A percentile compares a stretch with the other conserved stretches of the same genome.
Conservation (phyloP, 2,797 vertebrate genomes). For the Dryobates pubescens region DNA sequence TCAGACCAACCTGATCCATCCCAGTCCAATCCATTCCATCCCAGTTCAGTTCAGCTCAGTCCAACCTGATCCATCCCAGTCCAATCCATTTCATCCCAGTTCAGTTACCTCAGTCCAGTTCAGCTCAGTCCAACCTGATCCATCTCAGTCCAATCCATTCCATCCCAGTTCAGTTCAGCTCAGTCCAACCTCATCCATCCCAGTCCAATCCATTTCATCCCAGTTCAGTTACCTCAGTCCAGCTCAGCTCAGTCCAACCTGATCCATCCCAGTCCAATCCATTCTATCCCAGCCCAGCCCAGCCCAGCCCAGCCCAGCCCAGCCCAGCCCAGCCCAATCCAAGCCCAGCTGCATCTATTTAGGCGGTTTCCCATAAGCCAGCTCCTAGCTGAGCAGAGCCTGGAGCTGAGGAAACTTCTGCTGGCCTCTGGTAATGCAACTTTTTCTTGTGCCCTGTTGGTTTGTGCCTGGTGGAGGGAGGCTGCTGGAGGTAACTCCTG, state of each 20-base stretch:
- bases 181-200: no score
- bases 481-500: fast-evolving
- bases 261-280: neutral
- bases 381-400: fast-evolving
- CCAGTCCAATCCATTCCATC: neutral
- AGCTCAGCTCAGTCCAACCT: no score
- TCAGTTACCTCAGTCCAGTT: neutral
- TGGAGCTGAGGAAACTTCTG: neutral
- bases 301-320: neutral
- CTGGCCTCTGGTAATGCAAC: fast-evolving
- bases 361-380: fast-evolving
- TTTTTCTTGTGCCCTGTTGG: fast-evolving
- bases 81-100: neutral
- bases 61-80: no score
- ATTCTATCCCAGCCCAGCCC: neutral
- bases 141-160: no score
- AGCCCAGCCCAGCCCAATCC: no score
- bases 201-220: no score
- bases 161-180: neutral
- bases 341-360: neutral
- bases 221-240: no score
- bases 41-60: no score
- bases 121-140: no score
- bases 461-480: fast-evolving
- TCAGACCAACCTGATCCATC: neutral